Evolutionary conservation across 2,888 invertebrate species (phyloP).

Genomic region (Smittia aterrima): DNA sequence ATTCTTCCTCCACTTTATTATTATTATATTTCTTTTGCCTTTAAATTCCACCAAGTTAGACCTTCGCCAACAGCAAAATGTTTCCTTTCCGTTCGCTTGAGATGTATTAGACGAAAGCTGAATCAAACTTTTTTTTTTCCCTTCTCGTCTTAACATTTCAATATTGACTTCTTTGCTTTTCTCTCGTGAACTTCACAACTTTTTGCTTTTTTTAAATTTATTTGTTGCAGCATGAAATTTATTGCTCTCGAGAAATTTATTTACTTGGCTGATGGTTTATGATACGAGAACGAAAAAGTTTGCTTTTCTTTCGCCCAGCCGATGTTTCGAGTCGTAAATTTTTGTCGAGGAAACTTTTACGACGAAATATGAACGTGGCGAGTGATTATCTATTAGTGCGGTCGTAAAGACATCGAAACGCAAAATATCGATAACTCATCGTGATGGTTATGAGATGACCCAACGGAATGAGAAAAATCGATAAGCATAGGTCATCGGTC

Average conservation of each 20-base stretch:
- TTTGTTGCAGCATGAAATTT: constrained; percentile 21
- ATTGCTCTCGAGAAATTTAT: constrained; percentile 1
- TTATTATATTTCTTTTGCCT: not conserved
- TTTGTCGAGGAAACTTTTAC: not conserved
- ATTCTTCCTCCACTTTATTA: constrained; percentile 21
- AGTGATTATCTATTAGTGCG: not conserved
- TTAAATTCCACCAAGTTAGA: constrained; percentile 8
- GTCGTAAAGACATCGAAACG: not conserved
- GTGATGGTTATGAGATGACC: not conserved
- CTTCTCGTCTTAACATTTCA: not conserved
- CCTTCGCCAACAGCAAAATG: not conserved
- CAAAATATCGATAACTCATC: not conserved
- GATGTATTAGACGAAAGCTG: constrained; percentile 9
- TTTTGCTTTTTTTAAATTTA: constrained; percentile 16
- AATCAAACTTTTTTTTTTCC: constrained; percentile 24
- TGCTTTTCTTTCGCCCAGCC: not conserved
- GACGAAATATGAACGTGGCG: not conserved
- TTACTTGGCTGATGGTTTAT: constrained; percentile 7
- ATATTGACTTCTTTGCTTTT: constrained; percentile 16
- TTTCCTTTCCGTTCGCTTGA: not conserved
- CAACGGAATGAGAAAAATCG: not conserved
- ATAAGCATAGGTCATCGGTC: constrained; percentile 11
- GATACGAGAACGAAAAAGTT: not conserved
- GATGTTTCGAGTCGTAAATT: not conserved
- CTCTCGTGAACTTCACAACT: constrained; percentile 14